Evolutionary conservation across 2,797 vertebrate genomes (phyloP), one percentile per base, ranked within the genome.

Genomic region (Fistularia commersonii): DNA sequence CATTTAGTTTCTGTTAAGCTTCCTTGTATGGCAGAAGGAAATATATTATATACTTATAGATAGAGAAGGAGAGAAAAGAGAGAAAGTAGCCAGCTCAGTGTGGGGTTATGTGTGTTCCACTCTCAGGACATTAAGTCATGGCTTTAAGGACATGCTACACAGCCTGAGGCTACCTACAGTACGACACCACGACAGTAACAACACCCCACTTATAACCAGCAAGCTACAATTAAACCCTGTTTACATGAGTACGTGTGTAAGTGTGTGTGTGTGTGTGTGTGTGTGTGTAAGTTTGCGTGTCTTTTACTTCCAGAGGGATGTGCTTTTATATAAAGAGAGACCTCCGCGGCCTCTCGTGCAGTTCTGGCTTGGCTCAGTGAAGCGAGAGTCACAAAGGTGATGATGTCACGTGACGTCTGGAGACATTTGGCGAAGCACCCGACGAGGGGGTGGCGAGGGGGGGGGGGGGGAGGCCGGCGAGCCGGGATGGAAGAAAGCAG

Each of bases 341-440:
- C 61, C 57, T 50, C 51, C 35, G 63, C 32, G 45, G 80, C 66
- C 80, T 77, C 81, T 83, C 67, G 23, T 84, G 82, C 74, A 76
- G 80, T 84, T 75, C 72, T 81, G 78, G 79, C 83, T 84, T 90
- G 87, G 88, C 86, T 90, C 88, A 89, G 87, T 85, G 81, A 87
- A 88, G 88, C 80, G 64, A 83, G 76, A 85, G 74, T 88, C 82
- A 87, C 84, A 82, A 60, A 78, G 69, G 76, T 64, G 69, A 62
- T 76, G 72, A 85, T 81, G 81, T 84, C 80, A 81, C 74, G 61
- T 79, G 78, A 76, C 54, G 76, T 82, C 80, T 75, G 74, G 69
- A 86, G 81, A 88, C 86, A 84, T 87, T 92, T 91, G 90, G 90
- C 89, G 89, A 90, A 88, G 86, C 83, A 85, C 90, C 89, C 82